Base-by-base conservation (phyloP, 1,140 invertebrate species). In the Ostrea denselamellosa region DNA sequence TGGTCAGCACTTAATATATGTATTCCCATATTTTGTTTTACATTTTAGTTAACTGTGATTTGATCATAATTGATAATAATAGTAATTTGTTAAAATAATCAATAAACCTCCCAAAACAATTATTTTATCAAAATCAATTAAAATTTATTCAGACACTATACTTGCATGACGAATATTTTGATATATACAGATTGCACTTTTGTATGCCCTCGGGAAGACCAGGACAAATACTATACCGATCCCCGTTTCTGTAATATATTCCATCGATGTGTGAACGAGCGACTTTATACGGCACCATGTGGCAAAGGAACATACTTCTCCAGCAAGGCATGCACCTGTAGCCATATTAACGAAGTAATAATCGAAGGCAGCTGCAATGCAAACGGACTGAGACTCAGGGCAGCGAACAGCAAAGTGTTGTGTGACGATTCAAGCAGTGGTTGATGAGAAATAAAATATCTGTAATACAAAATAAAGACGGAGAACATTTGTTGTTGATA, bases 171-270 rank as follows among this genome's bases (percentile, higher is more conserved):
- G 34, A 2, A 44, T 44, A 5, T 5, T 44, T 44, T 44, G 1
- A 44, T 44, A 14, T 34, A 8, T 14, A 77, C 68, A 77, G 68
- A 10, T 28, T 77, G 68, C 14, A 77, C 25, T 25, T 77, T 77
- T 12, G 25, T 28, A 25, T 77, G 68, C 14, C 25, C 68, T 25
- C 10, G 12, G 28, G 9, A 77, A 17, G 14, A 77, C 28, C 22
- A 77, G 4, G 68, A 77, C 68, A 71, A 2, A 1, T 85, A 71
- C 52, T 85, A 68, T 44, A 58, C 17, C 0, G 44, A 85, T 51
- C 62, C 62, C 3, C 34, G 51, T 0, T 68, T 68, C n/a, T 85
- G 85, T 28, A 85, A 85, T 34, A 85, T 85, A 51, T 85, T 85
- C 34, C 85, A 85, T 19, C 7, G 85, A 25, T 85, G 85, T 71